Conservation (phyloP, 2,888 invertebrate species). For the Anticlea derivata region DNA sequence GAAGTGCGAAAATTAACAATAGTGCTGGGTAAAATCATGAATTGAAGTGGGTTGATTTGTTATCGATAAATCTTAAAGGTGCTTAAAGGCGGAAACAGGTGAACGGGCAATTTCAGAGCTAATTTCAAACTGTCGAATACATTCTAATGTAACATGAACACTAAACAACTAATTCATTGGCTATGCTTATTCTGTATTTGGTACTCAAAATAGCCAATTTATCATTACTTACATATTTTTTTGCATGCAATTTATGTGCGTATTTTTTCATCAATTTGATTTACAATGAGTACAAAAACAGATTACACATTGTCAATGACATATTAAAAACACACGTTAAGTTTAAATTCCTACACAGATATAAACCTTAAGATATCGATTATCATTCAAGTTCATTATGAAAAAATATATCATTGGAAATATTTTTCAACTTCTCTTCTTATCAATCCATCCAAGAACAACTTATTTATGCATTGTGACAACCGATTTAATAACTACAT, state of each 20-base stretch:
- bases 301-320: conserved; percentile 63
- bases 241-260: conserved; percentile 32
- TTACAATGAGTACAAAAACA: conserved; percentile 38
- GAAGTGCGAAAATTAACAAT: conserved; percentile 44
- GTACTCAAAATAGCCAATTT: conserved; percentile 21
- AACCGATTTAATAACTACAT: conserved; percentile 81
- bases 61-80: conserved; percentile 58
- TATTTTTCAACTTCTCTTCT: conserved; percentile 80
- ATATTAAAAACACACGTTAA: conserved; percentile 77
- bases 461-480: conserved; percentile 81
- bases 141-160: conserved; percentile 82
- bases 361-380: conserved; percentile 80
- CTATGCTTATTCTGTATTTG: conserved; percentile 59
- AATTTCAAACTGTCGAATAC: conserved; percentile 65
- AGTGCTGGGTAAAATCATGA: conserved; percentile 43
- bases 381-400: conserved; percentile 82
- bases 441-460: conserved; percentile 81
- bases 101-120: conserved; percentile 58
- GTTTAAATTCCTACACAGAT: conserved; percentile 81
- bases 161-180: conserved; percentile 78
- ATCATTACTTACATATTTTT: not conserved
- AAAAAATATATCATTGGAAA: conserved; percentile 84
- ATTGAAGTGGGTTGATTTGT: conserved; percentile 62
- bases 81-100: conserved; percentile 71
- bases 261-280: conserved; percentile 21